A percentile compares a stretch with the other conserved stretches of the same genome.
phyloP scores from a whole-genome alignment of 2,113 vertebrate genomes.

The Tor tambroides region DNA sequence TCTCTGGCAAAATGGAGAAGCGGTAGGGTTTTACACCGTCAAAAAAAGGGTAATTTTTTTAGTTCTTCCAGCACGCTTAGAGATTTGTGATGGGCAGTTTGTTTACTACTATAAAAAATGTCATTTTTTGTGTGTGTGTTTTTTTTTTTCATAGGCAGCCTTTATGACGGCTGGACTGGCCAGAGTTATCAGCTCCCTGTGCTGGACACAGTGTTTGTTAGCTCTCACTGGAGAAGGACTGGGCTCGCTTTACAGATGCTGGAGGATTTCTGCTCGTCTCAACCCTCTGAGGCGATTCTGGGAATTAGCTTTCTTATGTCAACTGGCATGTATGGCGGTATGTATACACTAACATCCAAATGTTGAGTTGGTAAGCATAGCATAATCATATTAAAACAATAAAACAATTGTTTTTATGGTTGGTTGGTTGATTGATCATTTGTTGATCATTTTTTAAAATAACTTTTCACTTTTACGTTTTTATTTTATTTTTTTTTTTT shows the following conservation, averaged over 20 bases:
- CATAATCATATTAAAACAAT: too few relatives aligned
- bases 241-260: conserved; percentile 87
- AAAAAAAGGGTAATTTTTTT: conserved; percentile 83
- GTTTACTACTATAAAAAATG: background rate
- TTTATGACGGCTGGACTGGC: conserved; percentile 74
- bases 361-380: too few relatives aligned
- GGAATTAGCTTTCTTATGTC: conserved; percentile 89
- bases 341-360: background rate
- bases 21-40: conserved; percentile 87
- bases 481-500: too few relatives aligned
- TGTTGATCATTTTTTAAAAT: too few relatives aligned
- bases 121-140: too few relatives aligned
- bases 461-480: too few relatives aligned
- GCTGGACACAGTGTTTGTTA: conserved; percentile 88
- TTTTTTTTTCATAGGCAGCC: conserved; percentile 76
- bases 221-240: conserved; percentile 72
- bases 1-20: conserved; percentile 83
- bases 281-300: conserved; percentile 78
- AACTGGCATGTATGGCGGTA: conserved; percentile 85
- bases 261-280: conserved; percentile 84
- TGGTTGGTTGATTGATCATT: too few relatives aligned
- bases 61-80: background rate
- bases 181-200: conserved; percentile 84
- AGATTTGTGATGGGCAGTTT: background rate
- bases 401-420: too few relatives aligned